Conservation (phyloP, 2,888 invertebrate species). For the Metalampra italica region DNA sequence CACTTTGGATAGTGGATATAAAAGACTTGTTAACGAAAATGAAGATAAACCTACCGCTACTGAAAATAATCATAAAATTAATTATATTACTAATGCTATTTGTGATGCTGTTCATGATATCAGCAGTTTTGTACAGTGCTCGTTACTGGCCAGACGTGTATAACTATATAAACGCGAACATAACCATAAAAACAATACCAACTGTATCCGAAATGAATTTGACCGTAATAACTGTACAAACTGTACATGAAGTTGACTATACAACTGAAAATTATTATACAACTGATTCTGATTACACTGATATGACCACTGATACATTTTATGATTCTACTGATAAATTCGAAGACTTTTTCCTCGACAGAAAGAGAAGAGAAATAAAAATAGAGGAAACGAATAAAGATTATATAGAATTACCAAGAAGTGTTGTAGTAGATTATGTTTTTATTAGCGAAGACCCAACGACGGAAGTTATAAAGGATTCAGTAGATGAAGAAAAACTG, state of each 20-base stretch:
- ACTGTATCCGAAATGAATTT: slow-evolving; percentile 56
- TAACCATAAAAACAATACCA: slow-evolving; percentile 62
- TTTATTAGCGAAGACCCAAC: slow-evolving; percentile 40
- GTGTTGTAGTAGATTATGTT: slow-evolving; percentile 43
- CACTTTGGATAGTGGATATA: background rate
- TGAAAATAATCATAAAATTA: slow-evolving; percentile 47
- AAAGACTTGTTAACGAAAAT: slow-evolving; percentile 26
- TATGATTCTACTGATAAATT: slow-evolving; percentile 11
- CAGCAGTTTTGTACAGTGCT: slow-evolving; percentile 50
- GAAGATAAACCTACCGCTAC: slow-evolving; percentile 40
- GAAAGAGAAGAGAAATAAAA: slow-evolving; percentile 24
- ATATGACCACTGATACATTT: slow-evolving; percentile 23
- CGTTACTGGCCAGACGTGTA: slow-evolving; percentile 65
- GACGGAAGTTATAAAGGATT: slow-evolving; percentile 35
- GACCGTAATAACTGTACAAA: slow-evolving; percentile 34
- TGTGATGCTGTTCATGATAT: slow-evolving; percentile 50
- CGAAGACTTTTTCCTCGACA: slow-evolving; percentile 9
- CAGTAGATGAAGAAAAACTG: slow-evolving; percentile 42
- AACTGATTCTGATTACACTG: slow-evolving; percentile 33
- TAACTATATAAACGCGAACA: slow-evolving; percentile 60
- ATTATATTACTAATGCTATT: slow-evolving; percentile 51
- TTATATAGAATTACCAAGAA: slow-evolving; percentile 34
- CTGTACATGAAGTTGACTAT: slow-evolving; percentile 10
- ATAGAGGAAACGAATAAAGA: slow-evolving; percentile 26
- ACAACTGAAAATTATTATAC: slow-evolving; percentile 41